Evolutionary conservation across 2,113 vertebrate species (phyloP), one percentile per base, ranked within the genome.

Genomic region (Cephalopholis sonnerati): DNA sequence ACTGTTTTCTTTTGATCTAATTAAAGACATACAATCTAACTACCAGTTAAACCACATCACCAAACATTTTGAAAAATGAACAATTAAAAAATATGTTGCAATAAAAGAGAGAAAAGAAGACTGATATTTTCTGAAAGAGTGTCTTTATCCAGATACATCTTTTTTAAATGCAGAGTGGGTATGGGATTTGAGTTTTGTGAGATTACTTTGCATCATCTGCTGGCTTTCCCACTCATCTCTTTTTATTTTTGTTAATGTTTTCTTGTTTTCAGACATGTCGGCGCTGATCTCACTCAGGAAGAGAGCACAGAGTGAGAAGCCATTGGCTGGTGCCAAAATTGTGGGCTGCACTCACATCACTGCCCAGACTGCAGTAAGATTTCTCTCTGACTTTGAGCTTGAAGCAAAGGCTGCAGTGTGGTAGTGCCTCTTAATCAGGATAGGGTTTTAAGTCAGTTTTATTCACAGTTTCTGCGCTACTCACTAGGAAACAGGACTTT

Each of bases 261-360:
- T 87, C 51, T 80, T 32, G 25, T 84, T 81, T 80, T 82, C 96
- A 99, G 98, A 99, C 91, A 99, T 99, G 98, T 97, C 97, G 66
- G 98, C 98, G 64, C 97, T 99, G 90, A 97, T 99, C 93, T 98
- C 98, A 22, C 96, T 99, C 93, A 97, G 98, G 94, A 99, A 99
- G 96, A 93, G 98, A 91, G 98, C 98, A 25, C 98, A 99, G 93
- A 98, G 98, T 69, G 98, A 99, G 95, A 99, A 99, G 89, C 98
- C 98, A 32, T 94, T 99, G 85, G 97, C 98, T 74, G 98, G 98
- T 92, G 98, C 98, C 92, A 99, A 98, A 92, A 98, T 99, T 29
- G 97, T 99, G 81, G 98, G 98, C 88, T 99, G 98, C 87, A 99
- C 98, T 76, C 98, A 99, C 95, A 99, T 99, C 92, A 99, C 98